A percentile compares a stretch with the other conserved stretches of the same genome.
phyloP scores from a whole-genome alignment of 2,113 vertebrate genomes.

The Microtus pennsylvanicus region DNA sequence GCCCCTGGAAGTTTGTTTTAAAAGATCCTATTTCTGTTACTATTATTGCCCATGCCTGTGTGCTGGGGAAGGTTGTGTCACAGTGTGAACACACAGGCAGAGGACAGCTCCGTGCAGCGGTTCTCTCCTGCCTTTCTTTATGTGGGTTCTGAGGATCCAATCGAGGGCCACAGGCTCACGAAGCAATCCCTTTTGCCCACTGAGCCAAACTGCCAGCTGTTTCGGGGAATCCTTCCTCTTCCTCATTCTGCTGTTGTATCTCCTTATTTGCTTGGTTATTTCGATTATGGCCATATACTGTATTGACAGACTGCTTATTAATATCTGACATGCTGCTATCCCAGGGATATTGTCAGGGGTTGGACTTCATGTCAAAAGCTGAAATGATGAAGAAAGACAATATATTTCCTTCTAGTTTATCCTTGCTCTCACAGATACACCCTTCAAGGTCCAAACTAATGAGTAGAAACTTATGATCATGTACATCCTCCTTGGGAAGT shows the following conservation, averaged over 20 bases:
- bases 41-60: not conserved
- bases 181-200: not conserved
- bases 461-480: not conserved
- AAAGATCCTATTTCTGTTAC: not conserved
- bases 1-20: not conserved
- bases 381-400: not conserved
- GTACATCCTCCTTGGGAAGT: not conserved
- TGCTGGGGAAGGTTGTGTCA: not conserved
- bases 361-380: not conserved
- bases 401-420: not conserved
- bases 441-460: not conserved
- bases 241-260: not conserved
- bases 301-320: not conserved
- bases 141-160: not conserved
- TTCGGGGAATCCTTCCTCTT: not conserved
- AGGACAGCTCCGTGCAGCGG: not conserved
- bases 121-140: not conserved
- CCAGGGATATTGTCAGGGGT: not conserved
- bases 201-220: not conserved
- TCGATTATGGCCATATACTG: not conserved
- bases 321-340: not conserved
- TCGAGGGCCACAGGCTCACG: not conserved
- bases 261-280: not conserved
- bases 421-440: not conserved
- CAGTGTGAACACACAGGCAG: not conserved